Evolutionary conservation across 2,888 invertebrate genomes (phyloP), one percentile per base, ranked within the genome.

Genomic region (Xestobium rufovillosum): DNA sequence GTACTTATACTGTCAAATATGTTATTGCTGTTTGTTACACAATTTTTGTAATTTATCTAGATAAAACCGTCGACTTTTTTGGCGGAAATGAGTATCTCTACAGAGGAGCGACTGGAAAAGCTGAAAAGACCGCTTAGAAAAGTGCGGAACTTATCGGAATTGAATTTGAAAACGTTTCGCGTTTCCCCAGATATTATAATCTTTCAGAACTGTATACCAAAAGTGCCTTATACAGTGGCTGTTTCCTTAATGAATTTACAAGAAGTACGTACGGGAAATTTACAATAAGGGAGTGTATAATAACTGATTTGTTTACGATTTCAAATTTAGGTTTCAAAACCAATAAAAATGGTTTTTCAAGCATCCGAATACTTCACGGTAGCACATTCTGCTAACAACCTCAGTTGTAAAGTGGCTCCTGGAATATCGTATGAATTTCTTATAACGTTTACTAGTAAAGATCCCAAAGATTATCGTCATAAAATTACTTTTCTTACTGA

Each of bases 381-480:
- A 27, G 67, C 57, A n/a, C 55, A 70, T 50, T 61, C 67, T 4
- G 64, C 66, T 31, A 60, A 61, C 14, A 61, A 59, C 6, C 59
- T 68, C 13, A 56, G 68, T 23, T 68, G 66, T 1, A 76, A 80
- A 52, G 60, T 84, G 13, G 83, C 82, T 3, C 80, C 84, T 10
- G 84, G 85, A 26, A 76, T 84, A 48, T 70, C 75, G 12, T 69
- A 75, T 19, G 63, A 69, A 2, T 76, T 80, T 48, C 68, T 68
- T 4, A 60, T 84, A 3, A 73, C 72, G 29, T 84, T 85, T 59
- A 63, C 56, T 28, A 78, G 83, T 0, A 66, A 70, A 6, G 69
- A 69, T 36, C 59, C 60, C 25, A 67, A 67, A 44, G 79, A 80
- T 55, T 76, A 74, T 43, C 60, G 60, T 13, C 71, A 76, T 45